Base-by-base conservation (phyloP, 2,888 invertebrate genomes). In the Sepiola atlantica region DNA sequence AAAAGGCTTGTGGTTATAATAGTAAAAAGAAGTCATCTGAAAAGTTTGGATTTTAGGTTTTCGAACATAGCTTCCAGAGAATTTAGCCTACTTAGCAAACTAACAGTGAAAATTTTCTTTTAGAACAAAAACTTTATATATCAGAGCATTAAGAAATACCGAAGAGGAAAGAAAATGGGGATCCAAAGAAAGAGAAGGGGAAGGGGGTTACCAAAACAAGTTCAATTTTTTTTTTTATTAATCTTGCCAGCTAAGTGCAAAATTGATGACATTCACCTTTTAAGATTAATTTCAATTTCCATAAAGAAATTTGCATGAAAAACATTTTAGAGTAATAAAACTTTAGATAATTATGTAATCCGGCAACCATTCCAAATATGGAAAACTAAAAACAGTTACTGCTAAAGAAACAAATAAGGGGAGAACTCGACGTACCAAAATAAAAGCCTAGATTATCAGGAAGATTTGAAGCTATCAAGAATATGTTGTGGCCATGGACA, bases 221-320 rank as follows among this genome's bases (percentile, higher is more conserved):
- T 92, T 92, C n/a, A 35, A n/a, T 28, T 28, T 32, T 90, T 32
- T 32, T 90, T 90, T 90, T n/a, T 28, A 35, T 90, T 90, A 28
- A n/a, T 92, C 55, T 92, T 92, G 45, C 55, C 45, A n/a, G 45
- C 18, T 24, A 92, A 24, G 55, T 55, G 45, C 18, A 92, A 92
- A 35, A 92, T 24, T 35, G 14, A 28, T 92, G n/a, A 45, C 55
- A 54, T n/a, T 28, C 54, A 54, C 16, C 54, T 28, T 45, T n/a
- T 54, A 92, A 55, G n/a, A 77, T 77, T 77, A 77, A 32, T 14
- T n/a, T 77, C 77, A 77, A 77, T 32, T 77, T 77, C 32, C n/a
- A 32, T 77, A 77, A 92, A 92, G 92, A 92, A 45, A 55, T 45
- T 92, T 45, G 92, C 92, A 92, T 92, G 92, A 45, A 92, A 92